phyloP scores from a whole-genome alignment of 2,797 vertebrate genomes.

The Lepilemur septentrionalis region DNA sequence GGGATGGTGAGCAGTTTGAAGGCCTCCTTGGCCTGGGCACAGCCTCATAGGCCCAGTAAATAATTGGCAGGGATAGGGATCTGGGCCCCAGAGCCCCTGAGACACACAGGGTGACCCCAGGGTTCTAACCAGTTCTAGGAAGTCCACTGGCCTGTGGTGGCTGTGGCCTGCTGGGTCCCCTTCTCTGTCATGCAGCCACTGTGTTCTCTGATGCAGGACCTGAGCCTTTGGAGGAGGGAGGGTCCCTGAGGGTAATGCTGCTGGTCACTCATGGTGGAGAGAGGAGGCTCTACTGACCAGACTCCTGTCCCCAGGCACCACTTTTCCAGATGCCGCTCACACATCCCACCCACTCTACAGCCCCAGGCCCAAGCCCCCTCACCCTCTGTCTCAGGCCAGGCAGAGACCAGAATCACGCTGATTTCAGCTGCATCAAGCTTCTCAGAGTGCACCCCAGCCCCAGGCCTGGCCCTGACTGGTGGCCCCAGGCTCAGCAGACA shows the following conservation, averaged over 20 bases:
- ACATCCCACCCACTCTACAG: too few species aligned
- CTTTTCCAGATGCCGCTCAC: neutral
- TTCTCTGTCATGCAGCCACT: neutral
- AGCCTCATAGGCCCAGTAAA: neutral
- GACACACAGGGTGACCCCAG: neutral
- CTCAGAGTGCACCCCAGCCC: neutral
- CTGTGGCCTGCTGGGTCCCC: neutral
- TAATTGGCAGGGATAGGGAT: neutral
- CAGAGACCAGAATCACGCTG: neutral
- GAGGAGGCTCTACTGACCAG: neutral
- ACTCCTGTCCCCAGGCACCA: neutral
- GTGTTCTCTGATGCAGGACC: neutral
- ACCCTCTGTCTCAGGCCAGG: neutral
- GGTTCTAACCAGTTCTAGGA: neutral
- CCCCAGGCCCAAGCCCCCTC: neutral
- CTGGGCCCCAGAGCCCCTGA: neutral
- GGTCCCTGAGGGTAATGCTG: neutral
- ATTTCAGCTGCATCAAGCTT: neutral
- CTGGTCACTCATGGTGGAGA: neutral
- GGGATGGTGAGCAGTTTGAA: neutral
- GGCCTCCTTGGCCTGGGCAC: neutral
- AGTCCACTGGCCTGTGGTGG: neutral
- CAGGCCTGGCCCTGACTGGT: neutral
- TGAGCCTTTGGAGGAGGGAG: neutral
- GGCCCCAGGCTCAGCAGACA: neutral